phyloP scores from a whole-genome alignment of 2,797 vertebrate genomes.

The Cirrhinus molitorella region DNA sequence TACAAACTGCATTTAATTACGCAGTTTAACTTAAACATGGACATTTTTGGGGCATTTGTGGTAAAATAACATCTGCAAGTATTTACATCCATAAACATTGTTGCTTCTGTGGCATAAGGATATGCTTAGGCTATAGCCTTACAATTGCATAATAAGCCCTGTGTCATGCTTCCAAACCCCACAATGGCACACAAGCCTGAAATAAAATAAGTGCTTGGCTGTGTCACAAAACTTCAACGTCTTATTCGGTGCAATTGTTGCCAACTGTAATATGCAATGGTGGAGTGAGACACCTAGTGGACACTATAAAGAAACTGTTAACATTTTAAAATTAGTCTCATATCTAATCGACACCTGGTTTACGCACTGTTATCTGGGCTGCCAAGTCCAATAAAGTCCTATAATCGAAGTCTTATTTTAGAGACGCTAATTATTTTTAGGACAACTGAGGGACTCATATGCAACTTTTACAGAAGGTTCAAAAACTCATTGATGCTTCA shows the following conservation, averaged over 20 bases:
- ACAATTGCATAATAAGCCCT: background rate
- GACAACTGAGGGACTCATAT: too few relatives aligned
- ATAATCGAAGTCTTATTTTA: background rate
- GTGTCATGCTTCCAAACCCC: background rate
- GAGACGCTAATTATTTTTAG: too few relatives aligned
- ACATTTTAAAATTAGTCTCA: background rate
- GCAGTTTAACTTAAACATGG: background rate
- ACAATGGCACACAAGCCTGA: background rate
- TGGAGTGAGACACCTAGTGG: slow-evolving; percentile 37
- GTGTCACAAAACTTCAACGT: background rate
- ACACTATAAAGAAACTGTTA: background rate
- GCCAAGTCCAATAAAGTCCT: too few relatives aligned
- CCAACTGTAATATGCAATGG: too few relatives aligned
- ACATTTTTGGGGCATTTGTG: background rate
- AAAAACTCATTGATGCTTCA: too few relatives aligned
- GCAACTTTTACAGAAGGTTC: too few relatives aligned
- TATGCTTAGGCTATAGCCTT: slow-evolving; percentile 5
- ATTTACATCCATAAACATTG: slow-evolving; percentile 2
- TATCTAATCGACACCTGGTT: background rate
- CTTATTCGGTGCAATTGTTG: background rate
- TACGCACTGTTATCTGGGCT: too few relatives aligned
- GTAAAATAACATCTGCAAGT: background rate
- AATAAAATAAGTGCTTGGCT: slow-evolving; percentile 5
- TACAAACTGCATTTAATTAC: background rate
- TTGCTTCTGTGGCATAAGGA: background rate